Evolutionary conservation across 2,888 invertebrate genomes (phyloP), one percentile per base, ranked within the genome.

Genomic region (Clunio marinus): DNA sequence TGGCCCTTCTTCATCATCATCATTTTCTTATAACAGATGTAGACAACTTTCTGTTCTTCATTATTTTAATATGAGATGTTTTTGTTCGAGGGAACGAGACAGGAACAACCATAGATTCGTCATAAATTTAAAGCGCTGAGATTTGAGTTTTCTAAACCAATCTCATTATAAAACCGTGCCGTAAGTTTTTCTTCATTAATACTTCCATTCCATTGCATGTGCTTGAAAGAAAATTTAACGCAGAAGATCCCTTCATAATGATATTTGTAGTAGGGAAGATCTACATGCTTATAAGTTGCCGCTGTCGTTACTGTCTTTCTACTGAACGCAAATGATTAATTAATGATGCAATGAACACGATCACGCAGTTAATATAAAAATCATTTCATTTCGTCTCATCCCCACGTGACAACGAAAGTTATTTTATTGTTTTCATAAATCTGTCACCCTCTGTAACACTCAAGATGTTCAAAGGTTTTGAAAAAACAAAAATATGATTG

Each of bases 11-110:
- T 63, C 46, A 51, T 51, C 51, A 17, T 41, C 51, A 51, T 51
- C 17, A 37, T 63, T 25, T n/a, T n/a, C n/a, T n/a, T 32, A 66
- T 22, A 66, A 66, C 66, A 66, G 28, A 66, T 66, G 66, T 35
- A 66, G 55, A 66, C 66, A 55, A 55, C 27, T 55, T 57, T 66
- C 66, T 55, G 66, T 24, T 66, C 35, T 66, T 66, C 66, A 66
- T 55, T 51, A 66, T 66, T 57, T 27, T 25, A 27, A 57, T n/a
- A 51, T n/a, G 22, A 51, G 51, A 51, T 17, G 20, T 22, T 51
- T 3, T 15, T 41, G 41, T 51, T 51, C 51, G 10, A n/a, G n/a
- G n/a, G n/a, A n/a, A n/a, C n/a, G n/a, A n/a, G n/a, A n/a, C n/a
- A n/a, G n/a, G n/a, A 22, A 45, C n/a, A 20, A 24, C 62, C 27